Percentiles rank a stretch among this genome's conserved stretches.
These are phyloP conservation scores for Anomalospiza imberbis DNA, from an alignment of 2,797 vertebrate genomes.

Conservation along the genomic window DNA sequence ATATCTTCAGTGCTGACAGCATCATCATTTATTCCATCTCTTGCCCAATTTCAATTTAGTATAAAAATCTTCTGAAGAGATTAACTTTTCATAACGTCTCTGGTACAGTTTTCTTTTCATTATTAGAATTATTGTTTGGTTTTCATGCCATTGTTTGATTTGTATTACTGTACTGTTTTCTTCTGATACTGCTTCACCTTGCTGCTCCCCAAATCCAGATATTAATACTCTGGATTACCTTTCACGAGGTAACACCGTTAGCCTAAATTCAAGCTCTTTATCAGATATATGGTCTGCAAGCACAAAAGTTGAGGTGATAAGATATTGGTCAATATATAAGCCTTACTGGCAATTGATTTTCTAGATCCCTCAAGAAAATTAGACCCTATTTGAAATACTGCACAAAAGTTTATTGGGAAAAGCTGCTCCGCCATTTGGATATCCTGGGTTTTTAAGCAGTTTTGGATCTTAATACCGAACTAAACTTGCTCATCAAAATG, in stretches of 20 bases:
- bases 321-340: neutral
- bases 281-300: neutral
- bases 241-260: neutral
- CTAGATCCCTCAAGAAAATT: neutral
- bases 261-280: neutral
- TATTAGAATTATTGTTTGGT: neutral
- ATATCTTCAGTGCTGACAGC: neutral
- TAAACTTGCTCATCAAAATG: neutral
- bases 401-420: neutral
- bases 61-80: neutral
- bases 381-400: neutral
- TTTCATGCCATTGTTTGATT: neutral
- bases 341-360: neutral
- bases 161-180: neutral
- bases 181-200: neutral
- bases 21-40: neutral
- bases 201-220: fast-evolving
- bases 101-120: neutral
- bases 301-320: neutral
- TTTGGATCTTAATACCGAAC: neutral
- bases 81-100: neutral
- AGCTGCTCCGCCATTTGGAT: neutral
- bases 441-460: neutral
- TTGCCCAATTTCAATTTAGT: neutral
- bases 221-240: neutral